A percentile compares a stretch with the other conserved stretches of the same genome.
phyloP scores from a whole-genome alignment of 2,797 vertebrate genomes.

The Odontamblyopus lacepedii region DNA sequence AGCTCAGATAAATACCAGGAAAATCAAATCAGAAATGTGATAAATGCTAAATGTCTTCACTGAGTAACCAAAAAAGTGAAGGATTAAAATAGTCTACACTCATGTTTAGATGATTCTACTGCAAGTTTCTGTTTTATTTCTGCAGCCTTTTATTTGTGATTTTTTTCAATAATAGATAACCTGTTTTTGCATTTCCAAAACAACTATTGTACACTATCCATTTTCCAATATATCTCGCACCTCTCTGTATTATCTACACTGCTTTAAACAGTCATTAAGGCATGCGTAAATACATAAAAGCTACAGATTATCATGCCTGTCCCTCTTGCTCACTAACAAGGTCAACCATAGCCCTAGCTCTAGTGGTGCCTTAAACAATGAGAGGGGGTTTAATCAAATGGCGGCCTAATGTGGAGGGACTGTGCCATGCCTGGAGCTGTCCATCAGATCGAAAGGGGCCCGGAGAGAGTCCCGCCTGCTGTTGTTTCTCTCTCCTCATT shows the following conservation, averaged over 20 bases:
- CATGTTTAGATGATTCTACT: too few species aligned
- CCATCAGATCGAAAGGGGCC: slow-evolving; percentile 78
- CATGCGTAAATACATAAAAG: slow-evolving; percentile 48
- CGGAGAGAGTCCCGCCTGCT: slow-evolving; percentile 77
- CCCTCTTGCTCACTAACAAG: slow-evolving; percentile 59
- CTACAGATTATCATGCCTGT: slow-evolving; percentile 35
- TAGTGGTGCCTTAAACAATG: slow-evolving; percentile 63
- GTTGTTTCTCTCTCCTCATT: slow-evolving; percentile 78
- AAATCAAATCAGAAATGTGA: background rate
- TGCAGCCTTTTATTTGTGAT: too few species aligned
- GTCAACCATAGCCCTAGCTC: slow-evolving; percentile 62
- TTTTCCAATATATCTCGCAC: background rate
- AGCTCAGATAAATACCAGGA: too few species aligned
- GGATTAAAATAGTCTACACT: background rate
- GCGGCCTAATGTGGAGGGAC: slow-evolving; percentile 62
- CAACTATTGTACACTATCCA: too few species aligned
- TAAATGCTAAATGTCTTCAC: background rate
- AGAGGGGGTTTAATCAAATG: slow-evolving; percentile 67
- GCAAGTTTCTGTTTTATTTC: too few species aligned
- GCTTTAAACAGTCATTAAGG: slow-evolving; percentile 40
- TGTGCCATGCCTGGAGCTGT: slow-evolving; percentile 75
- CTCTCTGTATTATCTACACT: slow-evolving; percentile 31
- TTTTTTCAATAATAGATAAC: too few species aligned
- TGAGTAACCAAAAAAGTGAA: background rate
- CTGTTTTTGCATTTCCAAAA: too few species aligned